Conservation (phyloP, 2,797 vertebrate species). For the Melanotaenia pygmaea region DNA sequence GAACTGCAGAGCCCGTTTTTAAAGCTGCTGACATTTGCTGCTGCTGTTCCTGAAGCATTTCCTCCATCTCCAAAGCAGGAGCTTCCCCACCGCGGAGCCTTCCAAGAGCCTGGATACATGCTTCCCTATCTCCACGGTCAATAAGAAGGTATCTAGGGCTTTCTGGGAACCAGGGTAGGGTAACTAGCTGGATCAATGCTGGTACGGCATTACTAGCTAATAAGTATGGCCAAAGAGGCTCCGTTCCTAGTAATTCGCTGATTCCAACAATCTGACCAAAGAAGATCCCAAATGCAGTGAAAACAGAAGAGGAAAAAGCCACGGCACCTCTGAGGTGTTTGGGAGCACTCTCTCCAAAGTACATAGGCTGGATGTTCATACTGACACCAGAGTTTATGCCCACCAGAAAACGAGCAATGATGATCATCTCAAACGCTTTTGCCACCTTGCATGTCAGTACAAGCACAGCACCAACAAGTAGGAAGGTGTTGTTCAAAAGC, state of each 20-base stretch:
- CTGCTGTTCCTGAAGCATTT: slow-evolving; percentile 85
- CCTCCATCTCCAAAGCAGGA: slow-evolving; percentile 84
- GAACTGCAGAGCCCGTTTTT: slow-evolving; percentile 27
- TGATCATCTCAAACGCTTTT: slow-evolving; percentile 89
- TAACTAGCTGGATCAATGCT: slow-evolving; percentile 85
- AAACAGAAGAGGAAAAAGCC: slow-evolving; percentile 88
- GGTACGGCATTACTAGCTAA: slow-evolving; percentile 89
- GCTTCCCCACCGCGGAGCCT: slow-evolving; percentile 81
- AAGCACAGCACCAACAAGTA: slow-evolving; percentile 78
- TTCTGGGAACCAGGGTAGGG: slow-evolving; percentile 90
- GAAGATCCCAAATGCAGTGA: slow-evolving; percentile 89
- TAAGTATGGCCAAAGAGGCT: slow-evolving; percentile 87
- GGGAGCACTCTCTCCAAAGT: slow-evolving; percentile 91
- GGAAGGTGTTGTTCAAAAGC: slow-evolving; percentile 87
- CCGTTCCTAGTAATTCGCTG: slow-evolving; percentile 86
- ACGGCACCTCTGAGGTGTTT: slow-evolving; percentile 87
- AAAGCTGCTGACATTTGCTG: slow-evolving; percentile 53
- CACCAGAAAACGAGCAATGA: slow-evolving; percentile 85
- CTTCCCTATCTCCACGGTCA: slow-evolving; percentile 85
- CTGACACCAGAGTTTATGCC: slow-evolving; percentile 90
- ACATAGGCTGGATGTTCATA: slow-evolving; percentile 94
- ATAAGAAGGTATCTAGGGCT: slow-evolving; percentile 92
- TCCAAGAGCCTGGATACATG: slow-evolving; percentile 83
- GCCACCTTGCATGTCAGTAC: slow-evolving; percentile 81
- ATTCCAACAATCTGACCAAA: slow-evolving; percentile 89